Percentiles rank a stretch among this genome's conserved stretches.
These are phyloP conservation scores for Sycophila sp. DNA, from an alignment of 1,140 invertebrate species.

Conservation along the genomic window DNA sequence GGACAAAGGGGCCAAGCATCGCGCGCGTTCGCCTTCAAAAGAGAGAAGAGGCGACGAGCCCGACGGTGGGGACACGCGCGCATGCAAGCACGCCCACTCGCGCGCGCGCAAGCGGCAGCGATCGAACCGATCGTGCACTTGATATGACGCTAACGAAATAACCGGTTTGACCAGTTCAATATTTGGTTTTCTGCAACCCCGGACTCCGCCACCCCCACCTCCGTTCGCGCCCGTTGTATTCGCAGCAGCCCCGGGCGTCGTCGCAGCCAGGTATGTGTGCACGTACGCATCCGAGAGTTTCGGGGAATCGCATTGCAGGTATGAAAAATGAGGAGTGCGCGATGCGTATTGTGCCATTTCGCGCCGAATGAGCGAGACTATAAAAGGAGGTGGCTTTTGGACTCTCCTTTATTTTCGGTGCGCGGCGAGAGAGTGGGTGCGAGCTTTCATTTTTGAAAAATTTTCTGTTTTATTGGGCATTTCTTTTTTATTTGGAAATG, in stretches of 20 bases:
- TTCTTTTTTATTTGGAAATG: no score
- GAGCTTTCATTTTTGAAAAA: no score
- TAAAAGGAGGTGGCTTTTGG: no score
- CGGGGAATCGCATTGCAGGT: background rate
- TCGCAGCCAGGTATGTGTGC: background rate
- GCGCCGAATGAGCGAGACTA: no score
- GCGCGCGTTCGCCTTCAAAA: background rate
- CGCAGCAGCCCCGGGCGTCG: background rate
- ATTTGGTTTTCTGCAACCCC: slow-evolving; percentile 18
- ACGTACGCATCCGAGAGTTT: background rate
- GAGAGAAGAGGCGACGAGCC: background rate
- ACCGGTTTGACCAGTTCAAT: slow-evolving; percentile 27
- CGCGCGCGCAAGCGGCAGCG: background rate
- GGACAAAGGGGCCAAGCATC: background rate
- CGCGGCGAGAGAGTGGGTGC: no score
- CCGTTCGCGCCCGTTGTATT: background rate
- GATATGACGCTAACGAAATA: slow-evolving; percentile 35
- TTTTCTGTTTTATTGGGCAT: no score
- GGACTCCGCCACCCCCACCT: background rate
- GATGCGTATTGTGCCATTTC: no score
- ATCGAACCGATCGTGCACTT: slow-evolving; percentile 17
- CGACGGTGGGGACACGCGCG: background rate
- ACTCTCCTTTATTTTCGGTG: no score
- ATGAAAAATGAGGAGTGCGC: background rate
- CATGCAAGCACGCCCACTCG: slow-evolving; percentile 3